phyloP scores from a whole-genome alignment of 2,888 invertebrate genomes.

The Epirrita christyi region DNA sequence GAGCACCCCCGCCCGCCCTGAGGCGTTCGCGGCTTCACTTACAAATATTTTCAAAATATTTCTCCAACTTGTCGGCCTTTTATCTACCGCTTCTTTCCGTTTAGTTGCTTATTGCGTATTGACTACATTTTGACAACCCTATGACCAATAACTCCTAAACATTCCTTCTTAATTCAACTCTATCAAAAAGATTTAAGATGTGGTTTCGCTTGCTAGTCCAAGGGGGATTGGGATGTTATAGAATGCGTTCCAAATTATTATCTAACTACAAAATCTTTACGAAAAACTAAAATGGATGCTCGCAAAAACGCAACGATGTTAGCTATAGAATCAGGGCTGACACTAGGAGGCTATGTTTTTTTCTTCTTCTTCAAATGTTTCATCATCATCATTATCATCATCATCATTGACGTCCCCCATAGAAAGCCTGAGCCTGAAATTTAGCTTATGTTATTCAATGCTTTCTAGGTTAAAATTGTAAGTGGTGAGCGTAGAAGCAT shows the following conservation, averaged over 20 bases:
- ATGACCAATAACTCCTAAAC: slow-evolving; percentile 8
- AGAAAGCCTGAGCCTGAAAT: too few relatives aligned
- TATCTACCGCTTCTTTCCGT: slow-evolving; percentile 83
- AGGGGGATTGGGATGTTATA: slow-evolving; percentile 35
- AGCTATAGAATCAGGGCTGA: slow-evolving; percentile 65
- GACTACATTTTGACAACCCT: slow-evolving; percentile 33
- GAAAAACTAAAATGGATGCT: slow-evolving; percentile 77
- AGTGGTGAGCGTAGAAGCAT: too few relatives aligned
- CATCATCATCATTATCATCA: not conserved
- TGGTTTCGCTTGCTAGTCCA: slow-evolving; percentile 19
- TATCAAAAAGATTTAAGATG: not conserved
- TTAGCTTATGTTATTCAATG: too few relatives aligned
- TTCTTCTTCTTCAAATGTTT: too few relatives aligned
- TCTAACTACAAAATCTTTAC: slow-evolving; percentile 78
- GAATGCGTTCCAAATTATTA: slow-evolving; percentile 56
- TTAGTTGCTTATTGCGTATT: slow-evolving; percentile 72
- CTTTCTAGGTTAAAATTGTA: too few relatives aligned
- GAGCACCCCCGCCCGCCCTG: slow-evolving; percentile 49
- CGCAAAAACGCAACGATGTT: slow-evolving; percentile 71
- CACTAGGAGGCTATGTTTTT: slow-evolving; percentile 8
- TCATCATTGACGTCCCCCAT: too few relatives aligned
- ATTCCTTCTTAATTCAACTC: slow-evolving; percentile 25
- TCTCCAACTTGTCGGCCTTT: slow-evolving; percentile 82
- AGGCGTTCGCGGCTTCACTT: slow-evolving; percentile 68
- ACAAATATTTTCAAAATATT: slow-evolving; percentile 85